phyloP scores from a whole-genome alignment of 2,888 invertebrate species.

The Nomada ruficornis region DNA sequence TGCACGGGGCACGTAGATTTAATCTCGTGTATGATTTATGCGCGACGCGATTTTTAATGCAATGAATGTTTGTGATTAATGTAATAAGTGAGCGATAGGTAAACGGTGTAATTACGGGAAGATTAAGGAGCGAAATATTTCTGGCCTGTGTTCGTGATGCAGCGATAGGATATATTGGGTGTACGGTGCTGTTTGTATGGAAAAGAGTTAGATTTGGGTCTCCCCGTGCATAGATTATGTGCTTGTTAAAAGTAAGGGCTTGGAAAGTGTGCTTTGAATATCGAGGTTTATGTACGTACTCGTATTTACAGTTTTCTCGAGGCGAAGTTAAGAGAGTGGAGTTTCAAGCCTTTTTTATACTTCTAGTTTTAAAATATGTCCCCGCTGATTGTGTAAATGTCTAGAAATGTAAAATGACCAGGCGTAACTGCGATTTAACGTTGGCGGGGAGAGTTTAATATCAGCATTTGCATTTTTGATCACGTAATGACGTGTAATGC shows the following conservation, averaged over 20 bases:
- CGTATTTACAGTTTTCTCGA: too few species aligned
- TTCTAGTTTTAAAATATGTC: too few species aligned
- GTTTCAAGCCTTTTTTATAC: too few species aligned
- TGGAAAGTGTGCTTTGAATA: not conserved
- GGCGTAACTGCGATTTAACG: too few species aligned
- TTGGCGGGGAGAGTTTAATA: too few species aligned
- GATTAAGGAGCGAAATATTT: not conserved
- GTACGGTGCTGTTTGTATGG: not conserved
- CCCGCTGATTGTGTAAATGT: too few species aligned
- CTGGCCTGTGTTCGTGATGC: not conserved
- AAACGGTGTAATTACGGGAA: not conserved
- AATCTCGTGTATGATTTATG: conserved; percentile 19
- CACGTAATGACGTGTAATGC: too few species aligned
- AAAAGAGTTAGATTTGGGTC: not conserved
- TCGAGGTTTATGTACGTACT: too few species aligned
- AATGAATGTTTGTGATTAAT: not conserved
- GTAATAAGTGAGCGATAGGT: not conserved
- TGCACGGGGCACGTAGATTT: not conserved
- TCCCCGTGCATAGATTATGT: not conserved
- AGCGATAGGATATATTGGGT: not conserved
- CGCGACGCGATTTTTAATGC: not conserved
- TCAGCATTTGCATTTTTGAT: too few species aligned
- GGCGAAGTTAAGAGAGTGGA: too few species aligned
- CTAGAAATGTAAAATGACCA: too few species aligned
- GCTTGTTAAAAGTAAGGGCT: not conserved